phyloP scores from a whole-genome alignment of 2,888 invertebrate genomes.

The Anodontia alba region DNA sequence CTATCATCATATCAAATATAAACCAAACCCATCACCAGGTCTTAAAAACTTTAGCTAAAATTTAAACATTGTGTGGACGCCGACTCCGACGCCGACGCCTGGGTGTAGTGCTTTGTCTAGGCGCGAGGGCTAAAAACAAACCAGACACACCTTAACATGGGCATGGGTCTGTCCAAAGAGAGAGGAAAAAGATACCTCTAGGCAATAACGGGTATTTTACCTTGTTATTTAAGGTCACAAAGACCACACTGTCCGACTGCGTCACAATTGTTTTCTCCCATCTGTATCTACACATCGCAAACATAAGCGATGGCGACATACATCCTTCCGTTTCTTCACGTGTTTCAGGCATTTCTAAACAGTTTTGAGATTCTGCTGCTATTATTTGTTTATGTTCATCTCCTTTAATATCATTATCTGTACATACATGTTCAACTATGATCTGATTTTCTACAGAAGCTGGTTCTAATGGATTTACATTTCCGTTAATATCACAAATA shows the following conservation, averaged over 20 bases:
- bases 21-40: too few species aligned
- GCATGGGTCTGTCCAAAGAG: too few species aligned
- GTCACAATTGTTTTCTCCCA: constrained; percentile 73
- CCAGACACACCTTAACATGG: too few species aligned
- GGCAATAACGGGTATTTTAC: constrained; percentile 59
- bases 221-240: constrained; percentile 72
- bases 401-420: neutral
- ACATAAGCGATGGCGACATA: constrained; percentile 62
- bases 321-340: constrained; percentile 48
- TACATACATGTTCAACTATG: neutral
- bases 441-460: neutral
- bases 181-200: too few species aligned
- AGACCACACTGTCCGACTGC: constrained; percentile 64
- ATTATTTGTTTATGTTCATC: neutral
- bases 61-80: too few species aligned
- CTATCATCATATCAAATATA: too few species aligned
- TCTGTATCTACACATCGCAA: constrained; percentile 69
- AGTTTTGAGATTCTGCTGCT: neutral
- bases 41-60: too few species aligned
- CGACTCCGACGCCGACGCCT: too few species aligned
- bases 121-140: too few species aligned
- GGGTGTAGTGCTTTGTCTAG: too few species aligned
- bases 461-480: neutral
- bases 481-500: neutral
- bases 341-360: constrained; percentile 49